Base-by-base conservation (phyloP, 2,797 vertebrate genomes). In the Thaleichthys pacificus region DNA sequence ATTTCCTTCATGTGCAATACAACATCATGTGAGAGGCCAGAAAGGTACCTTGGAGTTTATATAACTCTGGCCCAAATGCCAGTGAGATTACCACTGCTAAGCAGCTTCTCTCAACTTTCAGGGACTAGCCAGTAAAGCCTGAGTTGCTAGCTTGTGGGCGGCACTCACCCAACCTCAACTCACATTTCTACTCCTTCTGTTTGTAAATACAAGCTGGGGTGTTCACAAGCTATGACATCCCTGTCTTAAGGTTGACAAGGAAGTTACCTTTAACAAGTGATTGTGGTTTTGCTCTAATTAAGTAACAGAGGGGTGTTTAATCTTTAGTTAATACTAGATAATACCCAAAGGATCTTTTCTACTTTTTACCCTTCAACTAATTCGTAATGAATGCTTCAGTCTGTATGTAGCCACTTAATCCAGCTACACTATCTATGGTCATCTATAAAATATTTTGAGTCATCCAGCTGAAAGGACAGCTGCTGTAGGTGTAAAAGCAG, bases 61-160 rank as follows among this genome's bases (percentile, higher is more conserved):
- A 28, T 87, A 89, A 89, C 73, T 47, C 60, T 11, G 61, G 69
- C 78, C 66, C 57, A 69, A 68, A 77, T 74, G 72, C 73, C 73
- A 9, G 32, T 2, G 17, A 81, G 86, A 91, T 92, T 90, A 92
- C 51, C 74, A 35, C 5, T 0, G n/a, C 60, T 89, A 89, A 91
- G 79, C 85, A 12, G 79, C 85, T 86, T 82, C 75, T 70, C 70
- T 8, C 76, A 32, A 61, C 64, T 42, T 30, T 60, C 14, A 24
- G 64, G 57, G 24, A 22, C 61, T 66, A 24, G 56, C 42, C 49
- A 61, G 61, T 42, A 22, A 21, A 47, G 28, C 15, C 51, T 51
- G 0, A 21, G 32, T 47, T 58, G 24, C 19, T 2, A n/a, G 8
- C 3, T 56, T 17, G 51, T 56, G 51, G 5, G 11, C 32, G n/a